Conservation (phyloP, 2,797 vertebrate species). For the Mormyrus proboscirostris region DNA sequence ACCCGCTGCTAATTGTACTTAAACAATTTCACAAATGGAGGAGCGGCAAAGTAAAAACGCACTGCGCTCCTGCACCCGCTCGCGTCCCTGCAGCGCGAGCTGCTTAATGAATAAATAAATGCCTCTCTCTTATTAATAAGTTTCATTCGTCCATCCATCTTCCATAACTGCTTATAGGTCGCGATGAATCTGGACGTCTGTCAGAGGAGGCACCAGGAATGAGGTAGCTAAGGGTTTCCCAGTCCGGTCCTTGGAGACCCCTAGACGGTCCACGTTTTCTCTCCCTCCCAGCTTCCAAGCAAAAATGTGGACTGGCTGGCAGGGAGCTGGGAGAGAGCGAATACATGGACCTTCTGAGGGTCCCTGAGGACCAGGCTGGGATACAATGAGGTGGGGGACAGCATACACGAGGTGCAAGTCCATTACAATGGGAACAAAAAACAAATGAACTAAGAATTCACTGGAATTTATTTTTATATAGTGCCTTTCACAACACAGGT, state of each 20-base stretch:
- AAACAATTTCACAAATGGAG: conserved; percentile 16
- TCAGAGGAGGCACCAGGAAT: background rate
- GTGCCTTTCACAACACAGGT: background rate
- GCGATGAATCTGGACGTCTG: background rate
- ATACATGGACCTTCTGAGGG: background rate
- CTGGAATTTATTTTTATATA: background rate
- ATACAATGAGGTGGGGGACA: background rate
- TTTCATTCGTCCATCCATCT: background rate
- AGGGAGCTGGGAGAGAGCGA: background rate
- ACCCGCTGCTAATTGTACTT: conserved; percentile 1
- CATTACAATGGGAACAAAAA: background rate
- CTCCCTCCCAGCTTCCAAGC: background rate
- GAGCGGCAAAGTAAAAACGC: conserved; percentile 5
- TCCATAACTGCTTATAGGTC: background rate
- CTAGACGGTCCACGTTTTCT: background rate
- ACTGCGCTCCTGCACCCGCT: background rate
- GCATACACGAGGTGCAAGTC: background rate
- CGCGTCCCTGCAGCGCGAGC: background rate
- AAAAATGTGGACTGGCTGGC: background rate
- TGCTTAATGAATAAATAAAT: conserved; percentile 8
- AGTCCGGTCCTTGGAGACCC: background rate
- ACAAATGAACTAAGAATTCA: background rate
- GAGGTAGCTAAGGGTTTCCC: background rate
- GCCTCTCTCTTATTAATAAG: background rate
- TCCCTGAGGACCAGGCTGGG: background rate